Conservation (phyloP, 2,888 invertebrate genomes). For the Calliphora vomitoria region DNA sequence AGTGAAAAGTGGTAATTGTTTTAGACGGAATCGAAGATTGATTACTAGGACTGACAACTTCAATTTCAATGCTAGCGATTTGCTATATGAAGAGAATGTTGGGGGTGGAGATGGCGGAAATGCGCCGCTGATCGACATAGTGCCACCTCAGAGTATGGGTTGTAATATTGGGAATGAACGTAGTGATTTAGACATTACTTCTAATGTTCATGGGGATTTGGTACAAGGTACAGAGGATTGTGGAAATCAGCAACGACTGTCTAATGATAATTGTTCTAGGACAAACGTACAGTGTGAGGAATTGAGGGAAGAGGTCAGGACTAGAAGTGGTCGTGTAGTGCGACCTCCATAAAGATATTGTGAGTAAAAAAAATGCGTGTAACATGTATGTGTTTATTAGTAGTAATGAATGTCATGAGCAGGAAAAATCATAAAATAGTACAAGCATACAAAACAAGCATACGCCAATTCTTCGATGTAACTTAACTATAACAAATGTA, state of each 20-base stretch:
- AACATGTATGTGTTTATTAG: constrained; percentile 3
- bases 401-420: constrained; percentile 6
- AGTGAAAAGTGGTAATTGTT: constrained; percentile 7
- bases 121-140: too few species aligned
- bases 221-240: neutral
- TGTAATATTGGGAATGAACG: too few species aligned
- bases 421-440: constrained; percentile 1
- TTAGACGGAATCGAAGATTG: constrained; percentile 23
- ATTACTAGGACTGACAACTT: neutral
- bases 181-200: too few species aligned
- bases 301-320: neutral
- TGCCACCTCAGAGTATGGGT: neutral
- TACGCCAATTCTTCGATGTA: constrained; percentile 1
- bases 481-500: neutral
- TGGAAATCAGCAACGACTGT: neutral
- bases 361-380: constrained; percentile 1
- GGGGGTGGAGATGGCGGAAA: too few species aligned
- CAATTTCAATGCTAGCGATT: neutral
- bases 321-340: constrained; percentile 9
- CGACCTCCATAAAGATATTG: constrained; percentile 6
- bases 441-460: neutral
- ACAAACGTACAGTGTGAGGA: neutral
- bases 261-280: neutral
- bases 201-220: neutral
- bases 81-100: constrained; percentile 1